These are phyloP conservation scores for Mactromeris polynyma DNA, from an alignment of 2,888 invertebrate genomes.

Conservation along the genomic window DNA sequence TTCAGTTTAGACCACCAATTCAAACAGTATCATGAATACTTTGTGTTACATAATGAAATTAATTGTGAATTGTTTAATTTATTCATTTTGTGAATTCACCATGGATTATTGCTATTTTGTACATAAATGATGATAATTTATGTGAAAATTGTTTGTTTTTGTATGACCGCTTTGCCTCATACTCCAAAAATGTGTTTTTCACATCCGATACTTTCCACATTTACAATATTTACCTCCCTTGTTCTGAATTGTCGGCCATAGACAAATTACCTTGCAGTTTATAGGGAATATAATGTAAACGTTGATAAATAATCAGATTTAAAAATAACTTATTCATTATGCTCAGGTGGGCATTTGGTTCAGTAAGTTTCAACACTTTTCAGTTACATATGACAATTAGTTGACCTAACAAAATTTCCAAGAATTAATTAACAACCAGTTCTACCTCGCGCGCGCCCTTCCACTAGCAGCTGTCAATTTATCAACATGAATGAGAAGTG, in stretches of 20 bases:
- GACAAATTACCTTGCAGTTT: background rate
- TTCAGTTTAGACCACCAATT: background rate
- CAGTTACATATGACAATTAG: too few relatives aligned
- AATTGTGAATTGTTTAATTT: background rate
- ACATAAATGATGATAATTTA: background rate
- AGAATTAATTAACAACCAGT: too few relatives aligned
- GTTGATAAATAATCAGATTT: too few relatives aligned
- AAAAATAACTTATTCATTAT: too few relatives aligned
- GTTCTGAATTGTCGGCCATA: background rate
- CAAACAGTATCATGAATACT: background rate
- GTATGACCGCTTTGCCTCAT: background rate
- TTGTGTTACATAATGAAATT: background rate
- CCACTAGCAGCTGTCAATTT: too few relatives aligned
- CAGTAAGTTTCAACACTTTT: too few relatives aligned
- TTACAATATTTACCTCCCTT: too few relatives aligned
- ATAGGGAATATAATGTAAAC: background rate
- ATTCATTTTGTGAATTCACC: background rate
- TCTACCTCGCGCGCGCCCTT: too few relatives aligned
- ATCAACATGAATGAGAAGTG: too few relatives aligned
- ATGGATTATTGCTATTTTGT: constrained; percentile 2
- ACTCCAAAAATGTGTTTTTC: background rate
- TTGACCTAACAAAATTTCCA: too few relatives aligned
- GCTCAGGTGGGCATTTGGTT: too few relatives aligned
- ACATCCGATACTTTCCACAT: background rate
- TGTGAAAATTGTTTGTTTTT: background rate